These are phyloP conservation scores for Ginglymostoma cirratum DNA, from an alignment of 2,113 vertebrate species.

Conservation along the genomic window DNA sequence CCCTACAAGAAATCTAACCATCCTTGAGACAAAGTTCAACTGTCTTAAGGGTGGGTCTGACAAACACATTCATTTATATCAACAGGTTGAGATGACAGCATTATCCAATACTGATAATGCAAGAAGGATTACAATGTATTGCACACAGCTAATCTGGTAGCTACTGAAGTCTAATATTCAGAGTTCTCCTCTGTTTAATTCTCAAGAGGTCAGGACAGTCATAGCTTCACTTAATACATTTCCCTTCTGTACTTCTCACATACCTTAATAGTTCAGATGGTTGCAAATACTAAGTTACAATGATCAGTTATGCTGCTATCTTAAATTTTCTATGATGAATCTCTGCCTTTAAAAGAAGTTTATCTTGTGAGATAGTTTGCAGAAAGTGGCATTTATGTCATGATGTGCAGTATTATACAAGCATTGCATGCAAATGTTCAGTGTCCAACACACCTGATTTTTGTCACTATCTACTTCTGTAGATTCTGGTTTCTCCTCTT, in stretches of 20 bases:
- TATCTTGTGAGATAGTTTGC: neutral
- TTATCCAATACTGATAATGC: neutral
- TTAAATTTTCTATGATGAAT: neutral
- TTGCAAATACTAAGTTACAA: neutral
- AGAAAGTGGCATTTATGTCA: neutral
- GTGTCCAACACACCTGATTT: neutral
- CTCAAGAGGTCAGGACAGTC: neutral
- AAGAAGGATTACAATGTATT: neutral
- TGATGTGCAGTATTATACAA: neutral
- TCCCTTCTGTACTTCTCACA: neutral
- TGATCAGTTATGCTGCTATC: neutral
- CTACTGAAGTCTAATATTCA: neutral
- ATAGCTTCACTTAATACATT: neutral
- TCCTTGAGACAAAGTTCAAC: neutral
- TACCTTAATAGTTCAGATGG: neutral
- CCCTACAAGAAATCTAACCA: neutral
- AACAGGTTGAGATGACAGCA: neutral
- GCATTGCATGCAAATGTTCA: no score
- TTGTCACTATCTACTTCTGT: neutral
- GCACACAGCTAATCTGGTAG: neutral
- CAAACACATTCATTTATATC: neutral
- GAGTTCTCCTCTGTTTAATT: neutral
- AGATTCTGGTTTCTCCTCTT: neutral
- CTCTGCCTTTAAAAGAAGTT: neutral
- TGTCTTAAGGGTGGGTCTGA: neutral